phyloP scores from a whole-genome alignment of 2,113 vertebrate species.

The human (Homo sapiens) region GRCh38 chr6:40100501-40101000 shows the following conservation, averaged over 20 bases:
- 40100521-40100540: not conserved
- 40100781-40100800: conserved; percentile 7
- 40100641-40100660: not conserved
- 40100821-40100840: not conserved
- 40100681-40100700: not conserved
- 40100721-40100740: not conserved
- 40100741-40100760: not conserved
- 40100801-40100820: not conserved
- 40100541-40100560: not conserved
- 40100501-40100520: not conserved
- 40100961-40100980: not conserved
- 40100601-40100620: not conserved
- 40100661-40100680: not conserved
- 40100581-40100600: not conserved
- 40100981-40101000: not conserved
- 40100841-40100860: not conserved
- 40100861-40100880: not conserved
- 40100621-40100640: not conserved
- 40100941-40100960: not conserved
- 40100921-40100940: not conserved
- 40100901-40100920: not conserved
- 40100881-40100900: not conserved
- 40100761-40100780: not conserved
- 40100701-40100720: not conserved
- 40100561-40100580: not conserved